Evolutionary conservation across 2,888 invertebrate species (phyloP), one percentile per base, ranked within the genome.

Genomic region (Prionchulus punctatus): DNA sequence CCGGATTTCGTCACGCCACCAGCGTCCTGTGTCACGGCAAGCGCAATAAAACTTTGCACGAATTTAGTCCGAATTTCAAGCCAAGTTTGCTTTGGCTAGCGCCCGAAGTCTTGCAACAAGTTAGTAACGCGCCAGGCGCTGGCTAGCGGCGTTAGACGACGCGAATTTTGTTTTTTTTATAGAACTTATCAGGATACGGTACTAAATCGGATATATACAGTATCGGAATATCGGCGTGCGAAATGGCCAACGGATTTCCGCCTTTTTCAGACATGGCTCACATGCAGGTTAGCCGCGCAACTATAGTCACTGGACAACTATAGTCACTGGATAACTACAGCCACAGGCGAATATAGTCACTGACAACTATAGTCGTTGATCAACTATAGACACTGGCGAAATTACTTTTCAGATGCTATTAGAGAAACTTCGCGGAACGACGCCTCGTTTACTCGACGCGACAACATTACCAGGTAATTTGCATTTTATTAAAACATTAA

Each of bases 161-260:
- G n/a, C 21, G n/a, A n/a, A n/a, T n/a, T n/a, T n/a, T n/a, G n/a
- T n/a, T n/a, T n/a, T n/a, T 27, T 50, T 50, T 50, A 2, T 57
- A 64, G 61, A 86, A 87, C 73, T 74, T 88, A 42, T 78, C 79
- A 66, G 91, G 92, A 1, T 92, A 90, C 71, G 84, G 85, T 67
- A 83, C 83, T 68, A 85, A 85, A 64, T 86, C 88, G 0, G 92
- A 92, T 72, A 82, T 90, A 18, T 92, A 92, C 71, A 90, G 90
- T 58, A 68, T 90, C 45, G 92, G 92, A 26, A 85, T 91, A 60
- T 79, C 86, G 2, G 79, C 83, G 50, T 90, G 89, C 71, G 89
- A 89, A 73, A 73, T 88, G 58, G 87, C 84, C 45, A 91, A 91
- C 73, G 90, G 91, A 0, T 79, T 83, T 31, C 85, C 86, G 61